phyloP scores from a whole-genome alignment of 1,140 invertebrate species.

The Drosophila malerkotliana region DNA sequence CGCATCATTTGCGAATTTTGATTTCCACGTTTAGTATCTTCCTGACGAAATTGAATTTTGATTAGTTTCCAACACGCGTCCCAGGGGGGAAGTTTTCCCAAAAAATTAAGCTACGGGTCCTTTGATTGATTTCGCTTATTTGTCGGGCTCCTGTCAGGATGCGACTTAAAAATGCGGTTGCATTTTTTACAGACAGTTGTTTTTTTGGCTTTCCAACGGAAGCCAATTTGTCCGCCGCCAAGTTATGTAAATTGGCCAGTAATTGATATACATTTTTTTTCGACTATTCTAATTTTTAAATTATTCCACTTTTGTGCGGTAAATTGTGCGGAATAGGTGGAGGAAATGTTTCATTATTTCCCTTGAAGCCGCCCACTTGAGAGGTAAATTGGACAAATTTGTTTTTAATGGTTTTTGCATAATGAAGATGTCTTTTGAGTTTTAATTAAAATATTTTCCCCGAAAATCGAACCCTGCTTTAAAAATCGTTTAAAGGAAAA shows the following conservation, averaged over 20 bases:
- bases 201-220: not conserved
- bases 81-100: not conserved
- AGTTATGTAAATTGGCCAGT: conserved; percentile 58
- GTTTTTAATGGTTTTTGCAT: conserved; percentile 34
- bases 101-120: conserved; percentile 13
- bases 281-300: conserved; percentile 27
- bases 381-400: conserved; percentile 36
- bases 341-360: conserved; percentile 13
- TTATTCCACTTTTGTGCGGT: conserved; percentile 37
- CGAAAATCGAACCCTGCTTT: not conserved
- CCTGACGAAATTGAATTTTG: conserved; percentile 69
- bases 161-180: conserved; percentile 29
- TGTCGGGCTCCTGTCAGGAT: conserved; percentile 52
- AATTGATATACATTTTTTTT: conserved; percentile 39
- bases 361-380: conserved; percentile 13
- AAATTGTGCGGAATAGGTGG: conserved; percentile 25
- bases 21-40: conserved; percentile 44
- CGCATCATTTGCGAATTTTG: conserved; percentile 83
- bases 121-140: conserved; percentile 78
- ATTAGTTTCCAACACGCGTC: conserved; percentile 65
- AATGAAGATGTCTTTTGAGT: conserved; percentile 20
- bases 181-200: conserved; percentile 11
- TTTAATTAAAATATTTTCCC: conserved; percentile 24
- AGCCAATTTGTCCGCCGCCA: conserved; percentile 38
- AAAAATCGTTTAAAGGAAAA: not conserved